Evolutionary conservation across 2,797 vertebrate species (phyloP).

Genomic region (Stomatorhinus walkeri): DNA sequence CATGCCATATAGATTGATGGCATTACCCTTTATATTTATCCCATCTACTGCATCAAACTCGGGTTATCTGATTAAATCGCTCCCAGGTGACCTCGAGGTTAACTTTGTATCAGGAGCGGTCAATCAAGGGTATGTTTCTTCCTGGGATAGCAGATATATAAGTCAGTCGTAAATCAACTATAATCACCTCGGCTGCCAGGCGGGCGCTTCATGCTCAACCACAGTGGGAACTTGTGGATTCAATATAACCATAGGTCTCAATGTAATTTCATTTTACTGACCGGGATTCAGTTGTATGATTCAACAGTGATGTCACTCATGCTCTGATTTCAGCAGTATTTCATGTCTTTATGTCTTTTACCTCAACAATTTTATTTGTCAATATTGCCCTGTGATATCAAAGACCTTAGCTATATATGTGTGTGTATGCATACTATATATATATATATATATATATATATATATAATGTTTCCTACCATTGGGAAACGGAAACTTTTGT

Average conservation of each 20-base stretch:
- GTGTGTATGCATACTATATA: background rate
- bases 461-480: too few relatives aligned
- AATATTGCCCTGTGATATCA: background rate
- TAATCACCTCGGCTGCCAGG: constrained; percentile 27
- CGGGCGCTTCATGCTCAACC: constrained; percentile 11
- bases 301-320: constrained; percentile 10
- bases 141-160: constrained; percentile 49
- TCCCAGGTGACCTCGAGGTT: constrained; percentile 53
- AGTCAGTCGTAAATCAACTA: constrained; percentile 42
- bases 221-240: constrained; percentile 32
- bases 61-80: constrained; percentile 55
- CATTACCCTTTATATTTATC: constrained; percentile 34
- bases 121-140: constrained; percentile 62
- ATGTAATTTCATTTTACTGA: constrained; percentile 37
- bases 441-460: background rate
- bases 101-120: constrained; percentile 61
- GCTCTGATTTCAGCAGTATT: constrained; percentile 17
- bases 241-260: constrained; percentile 10
- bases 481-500: background rate
- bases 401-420: background rate
- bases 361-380: background rate
- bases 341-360: constrained; percentile 1
- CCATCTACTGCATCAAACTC: constrained; percentile 34
- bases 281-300: constrained; percentile 29
- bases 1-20: constrained; percentile 54